phyloP scores from a whole-genome alignment of 2,113 vertebrate genomes.

The Corapipo altera region DNA sequence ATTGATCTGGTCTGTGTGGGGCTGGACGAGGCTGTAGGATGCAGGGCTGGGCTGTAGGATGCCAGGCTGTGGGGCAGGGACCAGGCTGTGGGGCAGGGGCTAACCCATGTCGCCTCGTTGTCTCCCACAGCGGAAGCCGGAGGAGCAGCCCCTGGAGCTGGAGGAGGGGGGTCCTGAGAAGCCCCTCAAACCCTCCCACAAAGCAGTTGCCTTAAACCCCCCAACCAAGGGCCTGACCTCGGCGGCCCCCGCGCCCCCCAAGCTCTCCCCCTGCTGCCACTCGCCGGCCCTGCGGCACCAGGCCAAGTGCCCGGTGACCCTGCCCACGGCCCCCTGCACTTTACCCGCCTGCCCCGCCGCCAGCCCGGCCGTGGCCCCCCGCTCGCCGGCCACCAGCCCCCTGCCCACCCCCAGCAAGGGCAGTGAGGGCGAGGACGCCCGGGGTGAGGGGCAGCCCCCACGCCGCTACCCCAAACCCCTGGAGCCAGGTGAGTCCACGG shows the following conservation, averaged over 20 bases:
- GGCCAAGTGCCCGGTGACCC: constrained; percentile 75
- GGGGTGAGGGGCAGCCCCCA: constrained; percentile 77
- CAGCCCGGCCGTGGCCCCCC: constrained; percentile 74
- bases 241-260: constrained; percentile 72
- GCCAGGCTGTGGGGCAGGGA: background rate
- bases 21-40: background rate
- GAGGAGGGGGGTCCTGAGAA: constrained; percentile 83
- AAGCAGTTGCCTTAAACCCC: constrained; percentile 88
- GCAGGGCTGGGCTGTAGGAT: background rate
- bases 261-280: constrained; percentile 89
- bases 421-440: constrained; percentile 78
- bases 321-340: constrained; percentile 80
- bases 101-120: accelerated
- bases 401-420: constrained; percentile 79
- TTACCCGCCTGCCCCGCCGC: constrained; percentile 82
- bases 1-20: background rate
- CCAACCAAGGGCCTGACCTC: constrained; percentile 76
- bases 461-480: constrained; percentile 80
- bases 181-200: constrained; percentile 81
- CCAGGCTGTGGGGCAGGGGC: background rate
- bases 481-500: constrained; percentile 82
- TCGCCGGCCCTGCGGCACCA: constrained; percentile 81
- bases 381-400: constrained; percentile 83
- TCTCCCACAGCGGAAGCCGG: constrained; percentile 81
- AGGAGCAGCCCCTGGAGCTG: constrained; percentile 80